Percentiles rank a stretch among this genome's conserved stretches.
These are phyloP conservation scores for Triplophysa bombifrons DNA, from an alignment of 2,797 vertebrate species.

Conservation along the genomic window DNA sequence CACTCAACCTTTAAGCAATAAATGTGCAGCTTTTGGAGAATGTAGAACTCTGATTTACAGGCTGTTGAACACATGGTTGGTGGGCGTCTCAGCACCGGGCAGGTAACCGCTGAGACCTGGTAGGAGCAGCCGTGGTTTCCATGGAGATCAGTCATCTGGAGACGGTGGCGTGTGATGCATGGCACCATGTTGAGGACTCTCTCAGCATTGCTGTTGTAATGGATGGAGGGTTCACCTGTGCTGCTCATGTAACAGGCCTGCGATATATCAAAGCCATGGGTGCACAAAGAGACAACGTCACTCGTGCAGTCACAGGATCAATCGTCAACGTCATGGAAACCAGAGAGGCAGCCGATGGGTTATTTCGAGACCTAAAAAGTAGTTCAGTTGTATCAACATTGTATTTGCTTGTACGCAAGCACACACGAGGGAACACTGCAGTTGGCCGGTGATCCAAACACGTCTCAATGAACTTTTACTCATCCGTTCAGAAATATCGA, in stretches of 20 bases:
- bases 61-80: not conserved
- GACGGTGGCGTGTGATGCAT: conserved; percentile 52
- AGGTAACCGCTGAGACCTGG: conserved; percentile 53
- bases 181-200: conserved; percentile 50
- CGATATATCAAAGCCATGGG: conserved; percentile 21
- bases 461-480: conserved; percentile 2
- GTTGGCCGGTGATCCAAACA: not conserved
- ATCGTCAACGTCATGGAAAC: conserved; percentile 77
- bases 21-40: not conserved
- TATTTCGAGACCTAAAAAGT: conserved; percentile 49
- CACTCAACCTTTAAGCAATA: not conserved
- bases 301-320: conserved; percentile 51
- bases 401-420: conserved; percentile 31
- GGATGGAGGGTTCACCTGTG: conserved; percentile 23
- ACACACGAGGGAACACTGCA: conserved; percentile 9
- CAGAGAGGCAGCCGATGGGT: conserved; percentile 56
- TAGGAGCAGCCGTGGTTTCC: conserved; percentile 63
- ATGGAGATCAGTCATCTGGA: conserved; percentile 62
- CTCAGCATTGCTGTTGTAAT: conserved; percentile 14
- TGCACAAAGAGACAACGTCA: conserved; percentile 22
- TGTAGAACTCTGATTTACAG: not conserved
- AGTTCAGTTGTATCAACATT: conserved; percentile 41
- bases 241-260: conserved; percentile 14
- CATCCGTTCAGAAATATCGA: conserved; percentile 1
- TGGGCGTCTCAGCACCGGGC: conserved; percentile 21